Conservation (phyloP, 2,888 invertebrate genomes). For the Agonopterix arenella region DNA sequence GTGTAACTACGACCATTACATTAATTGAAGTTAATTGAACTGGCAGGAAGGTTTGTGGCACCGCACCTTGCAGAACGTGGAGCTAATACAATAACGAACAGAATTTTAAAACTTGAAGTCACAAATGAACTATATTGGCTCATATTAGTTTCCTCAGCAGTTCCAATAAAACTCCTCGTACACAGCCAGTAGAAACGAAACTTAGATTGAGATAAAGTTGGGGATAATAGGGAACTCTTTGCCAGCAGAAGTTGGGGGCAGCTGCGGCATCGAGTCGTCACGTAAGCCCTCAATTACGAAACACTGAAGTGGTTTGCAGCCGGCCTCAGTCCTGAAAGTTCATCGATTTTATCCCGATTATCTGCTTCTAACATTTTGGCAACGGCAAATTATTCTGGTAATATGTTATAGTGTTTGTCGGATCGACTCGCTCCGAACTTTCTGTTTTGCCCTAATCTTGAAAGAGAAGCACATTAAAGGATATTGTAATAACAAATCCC, state of each 20-base stretch:
- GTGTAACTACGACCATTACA: too few relatives aligned
- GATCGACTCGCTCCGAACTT: too few relatives aligned
- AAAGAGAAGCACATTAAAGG: too few relatives aligned
- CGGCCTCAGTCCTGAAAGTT: conserved; percentile 55
- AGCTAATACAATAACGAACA: too few relatives aligned
- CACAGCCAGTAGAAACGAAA: conserved; percentile 49
- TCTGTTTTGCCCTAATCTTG: too few relatives aligned
- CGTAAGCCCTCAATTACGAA: conserved; percentile 75
- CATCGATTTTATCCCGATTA: conserved; percentile 56
- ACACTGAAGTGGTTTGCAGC: conserved; percentile 62
- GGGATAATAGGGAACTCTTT: conserved; percentile 57
- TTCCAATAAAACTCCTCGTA: conserved; percentile 34
- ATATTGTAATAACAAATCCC: too few relatives aligned
- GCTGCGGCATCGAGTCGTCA: conserved; percentile 63
- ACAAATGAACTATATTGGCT: conserved; percentile 29
- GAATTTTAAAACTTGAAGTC: too few relatives aligned
- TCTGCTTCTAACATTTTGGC: conserved; percentile 36
- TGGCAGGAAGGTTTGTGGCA: too few relatives aligned
- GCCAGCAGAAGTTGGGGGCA: conserved; percentile 54
- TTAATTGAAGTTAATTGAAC: too few relatives aligned
- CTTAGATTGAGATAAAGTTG: conserved; percentile 70
- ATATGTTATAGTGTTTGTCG: too few relatives aligned
- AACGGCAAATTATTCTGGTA: neutral
- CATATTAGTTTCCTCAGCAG: conserved; percentile 45
- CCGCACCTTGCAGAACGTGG: too few relatives aligned